Conservation (phyloP, 2,888 invertebrate genomes). For the Macrosiphum euphorbiae region DNA sequence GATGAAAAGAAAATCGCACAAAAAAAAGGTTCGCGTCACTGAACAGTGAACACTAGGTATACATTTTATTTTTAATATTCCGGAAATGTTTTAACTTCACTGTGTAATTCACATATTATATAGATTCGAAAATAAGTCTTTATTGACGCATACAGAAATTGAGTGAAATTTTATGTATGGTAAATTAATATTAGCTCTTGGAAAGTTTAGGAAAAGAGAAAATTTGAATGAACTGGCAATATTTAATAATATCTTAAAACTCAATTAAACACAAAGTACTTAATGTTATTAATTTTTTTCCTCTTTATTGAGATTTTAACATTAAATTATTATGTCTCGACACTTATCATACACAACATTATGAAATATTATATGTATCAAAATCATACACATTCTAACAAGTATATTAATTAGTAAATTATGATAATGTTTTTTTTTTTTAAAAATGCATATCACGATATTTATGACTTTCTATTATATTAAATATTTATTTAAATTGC, state of each 20-base stretch:
- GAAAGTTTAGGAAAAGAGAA: background rate
- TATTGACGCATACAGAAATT: background rate
- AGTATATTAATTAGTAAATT: background rate
- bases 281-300: background rate
- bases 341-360: too few relatives aligned
- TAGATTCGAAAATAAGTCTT: background rate
- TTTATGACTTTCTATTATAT: background rate
- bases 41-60: too few relatives aligned
- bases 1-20: background rate
- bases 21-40: background rate
- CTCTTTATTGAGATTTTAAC: too few relatives aligned
- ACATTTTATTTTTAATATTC: background rate
- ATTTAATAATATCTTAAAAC: background rate
- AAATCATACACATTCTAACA: background rate
- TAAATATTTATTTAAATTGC: background rate
- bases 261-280: background rate
- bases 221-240: background rate
- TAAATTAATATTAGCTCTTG: background rate
- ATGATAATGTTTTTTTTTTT: background rate
- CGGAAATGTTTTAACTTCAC: background rate
- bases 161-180: background rate
- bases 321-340: too few relatives aligned
- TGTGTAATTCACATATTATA: background rate
- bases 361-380: background rate
- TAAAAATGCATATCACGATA: background rate